A percentile compares a stretch with the other conserved stretches of the same genome.
phyloP scores from a whole-genome alignment of 2,113 vertebrate genomes.

The Austrofundulus limnaeus region DNA sequence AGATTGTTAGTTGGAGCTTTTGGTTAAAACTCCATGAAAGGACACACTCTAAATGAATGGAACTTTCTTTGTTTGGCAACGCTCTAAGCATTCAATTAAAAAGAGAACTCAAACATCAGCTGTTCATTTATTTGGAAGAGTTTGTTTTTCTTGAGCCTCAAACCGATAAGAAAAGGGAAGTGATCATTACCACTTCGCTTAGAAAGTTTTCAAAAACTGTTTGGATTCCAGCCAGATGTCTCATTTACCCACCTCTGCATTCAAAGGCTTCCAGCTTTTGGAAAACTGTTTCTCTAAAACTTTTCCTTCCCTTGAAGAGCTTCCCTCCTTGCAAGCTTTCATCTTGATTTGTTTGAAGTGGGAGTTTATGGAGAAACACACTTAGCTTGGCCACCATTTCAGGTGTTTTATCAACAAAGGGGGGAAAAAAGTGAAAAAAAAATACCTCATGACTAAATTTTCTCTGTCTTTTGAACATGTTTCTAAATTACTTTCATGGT shows the following conservation, averaged over 20 bases:
- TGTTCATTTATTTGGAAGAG: neutral
- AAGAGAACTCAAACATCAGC: neutral
- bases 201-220: slow-evolving; percentile 2
- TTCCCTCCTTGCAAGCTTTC: slow-evolving; percentile 18
- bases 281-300: slow-evolving; percentile 17
- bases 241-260: slow-evolving; percentile 19
- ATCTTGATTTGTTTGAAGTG: slow-evolving; percentile 39
- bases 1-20: neutral
- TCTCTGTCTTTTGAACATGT: neutral
- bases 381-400: slow-evolving; percentile 6
- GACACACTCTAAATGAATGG: neutral
- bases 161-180: neutral
- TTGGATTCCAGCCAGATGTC: slow-evolving; percentile 27
- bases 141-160: neutral
- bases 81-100: neutral
- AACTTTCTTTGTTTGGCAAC: neutral
- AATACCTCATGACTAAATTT: neutral
- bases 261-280: slow-evolving; percentile 10
- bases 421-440: neutral
- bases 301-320: slow-evolving; percentile 13
- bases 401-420: neutral
- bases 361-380: neutral
- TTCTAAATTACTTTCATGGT: neutral
- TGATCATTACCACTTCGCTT: neutral
- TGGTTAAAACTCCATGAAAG: neutral